phyloP scores from a whole-genome alignment of 2,797 vertebrate genomes.

The Rhinella marina region DNA sequence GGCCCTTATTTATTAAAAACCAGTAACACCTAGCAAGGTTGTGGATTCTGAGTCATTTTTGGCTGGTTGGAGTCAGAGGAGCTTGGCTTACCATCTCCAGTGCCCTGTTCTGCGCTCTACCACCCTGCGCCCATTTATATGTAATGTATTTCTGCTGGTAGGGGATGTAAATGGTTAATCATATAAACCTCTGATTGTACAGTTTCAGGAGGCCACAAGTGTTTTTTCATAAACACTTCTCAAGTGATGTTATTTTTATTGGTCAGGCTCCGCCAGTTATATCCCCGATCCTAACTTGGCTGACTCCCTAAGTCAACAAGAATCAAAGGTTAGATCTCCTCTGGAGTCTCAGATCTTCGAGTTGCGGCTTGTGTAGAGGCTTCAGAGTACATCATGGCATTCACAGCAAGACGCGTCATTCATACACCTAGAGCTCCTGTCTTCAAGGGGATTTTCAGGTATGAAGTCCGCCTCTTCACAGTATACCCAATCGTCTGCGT shows the following conservation, averaged over 20 bases:
- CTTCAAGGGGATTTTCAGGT: conserved; percentile 81
- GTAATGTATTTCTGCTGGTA: not conserved
- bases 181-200: not conserved
- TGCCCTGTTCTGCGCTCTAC: too few relatives aligned
- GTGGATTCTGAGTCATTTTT: too few relatives aligned
- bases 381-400: not conserved
- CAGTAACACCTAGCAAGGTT: too few relatives aligned
- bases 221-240: conserved; percentile 29
- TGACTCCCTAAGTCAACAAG: conserved; percentile 47
- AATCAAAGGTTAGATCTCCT: conserved; percentile 48
- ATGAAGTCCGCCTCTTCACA: conserved; percentile 24
- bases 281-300: not conserved
- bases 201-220: not conserved
- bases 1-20: too few relatives aligned
- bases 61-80: too few relatives aligned
- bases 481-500: not conserved
- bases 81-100: too few relatives aligned
- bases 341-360: not conserved
- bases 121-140: not conserved
- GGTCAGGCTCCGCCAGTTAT: not conserved
- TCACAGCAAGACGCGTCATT: conserved; percentile 66
- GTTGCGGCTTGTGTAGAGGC: not conserved
- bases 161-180: conserved; percentile 21
- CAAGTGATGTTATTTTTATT: conserved; percentile 25
- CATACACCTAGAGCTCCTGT: conserved; percentile 77